Conservation (phyloP, 2,113 vertebrate species). For the rabbit (Oryctolagus cuniculus) region DNA sequence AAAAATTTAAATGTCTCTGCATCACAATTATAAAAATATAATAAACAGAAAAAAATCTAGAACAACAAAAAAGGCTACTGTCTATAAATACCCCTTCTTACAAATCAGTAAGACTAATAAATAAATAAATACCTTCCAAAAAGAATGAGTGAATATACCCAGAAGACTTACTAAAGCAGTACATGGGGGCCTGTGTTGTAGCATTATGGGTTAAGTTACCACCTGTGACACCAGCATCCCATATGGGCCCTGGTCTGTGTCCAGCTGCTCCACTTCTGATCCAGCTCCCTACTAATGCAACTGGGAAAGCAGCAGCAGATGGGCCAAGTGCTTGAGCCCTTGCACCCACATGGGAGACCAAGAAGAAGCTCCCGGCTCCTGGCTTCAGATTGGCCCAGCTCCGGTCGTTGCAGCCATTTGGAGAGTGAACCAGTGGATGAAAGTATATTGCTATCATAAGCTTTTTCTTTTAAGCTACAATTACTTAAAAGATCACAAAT, state of each 20-base stretch:
- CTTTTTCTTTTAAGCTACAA: conserved; percentile 1
- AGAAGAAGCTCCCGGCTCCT: too few relatives aligned
- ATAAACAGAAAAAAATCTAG: neutral
- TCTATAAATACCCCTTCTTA: neutral
- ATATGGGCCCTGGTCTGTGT: too few relatives aligned
- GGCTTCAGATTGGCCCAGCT: too few relatives aligned
- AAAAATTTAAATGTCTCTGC: conserved; percentile 9
- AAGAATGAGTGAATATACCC: neutral
- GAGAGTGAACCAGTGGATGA: too few relatives aligned
- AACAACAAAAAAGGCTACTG: neutral
- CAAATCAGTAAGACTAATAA: conserved; percentile 8
- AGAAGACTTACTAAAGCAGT: neutral
- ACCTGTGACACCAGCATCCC: too few relatives aligned
- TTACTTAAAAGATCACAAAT: neutral
- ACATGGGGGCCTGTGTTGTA: neutral
- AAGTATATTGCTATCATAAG: neutral
- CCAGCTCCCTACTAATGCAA: too few relatives aligned
- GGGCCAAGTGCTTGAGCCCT: too few relatives aligned
- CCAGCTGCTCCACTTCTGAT: too few relatives aligned
- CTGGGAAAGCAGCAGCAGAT: too few relatives aligned
- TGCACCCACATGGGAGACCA: too few relatives aligned
- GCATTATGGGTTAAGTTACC: too few relatives aligned
- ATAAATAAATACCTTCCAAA: neutral
- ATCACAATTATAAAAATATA: conserved; percentile 12
- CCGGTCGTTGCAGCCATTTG: too few relatives aligned